Conservation (phyloP, 2,797 vertebrate genomes). For the Pangasius mekongensis region DNA sequence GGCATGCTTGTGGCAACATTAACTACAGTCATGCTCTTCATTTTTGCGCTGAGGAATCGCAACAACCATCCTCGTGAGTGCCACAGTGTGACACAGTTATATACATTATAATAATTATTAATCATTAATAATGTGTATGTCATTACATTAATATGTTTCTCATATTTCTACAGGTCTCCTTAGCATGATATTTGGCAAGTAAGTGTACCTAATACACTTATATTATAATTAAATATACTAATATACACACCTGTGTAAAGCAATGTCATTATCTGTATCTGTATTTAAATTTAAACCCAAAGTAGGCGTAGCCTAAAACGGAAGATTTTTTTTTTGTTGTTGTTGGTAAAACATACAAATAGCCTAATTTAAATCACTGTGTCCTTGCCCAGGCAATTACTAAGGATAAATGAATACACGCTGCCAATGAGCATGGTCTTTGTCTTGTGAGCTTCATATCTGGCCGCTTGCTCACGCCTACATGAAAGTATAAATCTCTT, state of each 20-base stretch:
- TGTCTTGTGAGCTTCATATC: background rate
- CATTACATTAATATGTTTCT: constrained; percentile 8
- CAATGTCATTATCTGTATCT: background rate
- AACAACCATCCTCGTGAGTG: constrained; percentile 83
- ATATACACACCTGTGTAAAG: background rate
- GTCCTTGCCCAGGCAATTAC: background rate
- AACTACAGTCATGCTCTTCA: constrained; percentile 75
- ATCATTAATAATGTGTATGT: background rate
- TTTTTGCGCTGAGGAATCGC: constrained; percentile 80
- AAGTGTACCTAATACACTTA: constrained; percentile 24
- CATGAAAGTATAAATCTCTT: background rate
- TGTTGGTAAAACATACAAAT: background rate
- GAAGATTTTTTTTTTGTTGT: background rate
- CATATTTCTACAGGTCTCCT: constrained; percentile 77
- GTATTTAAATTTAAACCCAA: background rate
- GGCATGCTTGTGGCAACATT: constrained; percentile 84
- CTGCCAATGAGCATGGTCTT: background rate
- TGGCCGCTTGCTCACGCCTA: background rate
- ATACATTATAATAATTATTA: background rate
- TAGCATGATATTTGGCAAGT: constrained; percentile 83
- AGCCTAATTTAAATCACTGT: background rate
- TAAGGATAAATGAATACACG: background rate
- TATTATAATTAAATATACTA: background rate
- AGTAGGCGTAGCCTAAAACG: background rate
- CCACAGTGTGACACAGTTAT: background rate